Base-by-base conservation (phyloP, 2,797 vertebrate species). In the Danio kyathit region DNA sequence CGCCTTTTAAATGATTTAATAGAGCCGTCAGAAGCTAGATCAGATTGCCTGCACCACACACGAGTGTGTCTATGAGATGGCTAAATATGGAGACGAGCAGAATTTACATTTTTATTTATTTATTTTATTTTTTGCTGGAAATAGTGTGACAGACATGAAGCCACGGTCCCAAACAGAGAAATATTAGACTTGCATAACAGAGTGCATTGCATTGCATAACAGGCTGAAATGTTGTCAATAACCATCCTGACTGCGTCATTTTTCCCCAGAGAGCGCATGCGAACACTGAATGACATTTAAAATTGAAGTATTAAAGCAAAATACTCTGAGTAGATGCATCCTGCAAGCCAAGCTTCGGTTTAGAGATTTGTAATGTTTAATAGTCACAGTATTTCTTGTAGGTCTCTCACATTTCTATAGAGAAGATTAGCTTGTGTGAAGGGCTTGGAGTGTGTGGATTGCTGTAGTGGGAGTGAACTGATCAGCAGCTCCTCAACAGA, bases 1-100 rank as follows among this genome's bases (percentile, higher is more conserved):
- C 44, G 60, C 78, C 80, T 80, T 80, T 81, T 87, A 84, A 87
- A 85, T 84, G 70, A 85, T 86, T 85, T 81, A 84, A 82, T 67
- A 70, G 80, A 84, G 74, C 71, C 44, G 51, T 76, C 80, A 79
- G 41, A 57, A 69, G 74, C 79, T 51, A 78, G 83, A 79, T 85
- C 80, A 81, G 79, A 83, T 78, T 73, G 44, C 63, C 70, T n/a
- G 44, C 69, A 41, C 43, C 43, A 14, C 48, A 79, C 82, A 72
- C n/a, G 6, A 9, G 38, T 38, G 13, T 11, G 21, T 59, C 63
- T 64, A 40, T 41, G 2, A 74, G 59, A 57, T 4, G 9, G 69
- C 83, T 78, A 69, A 84, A 61, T 86, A 51, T 44, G 40, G 73
- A 81, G 70, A 54, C 11, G 49, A 76, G 13, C 48, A 6, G 63